Percentiles rank a stretch among this genome's conserved stretches.
Conservation (phyloP, 2,888 invertebrate species). For the Trissoscelio sp. region DNA sequence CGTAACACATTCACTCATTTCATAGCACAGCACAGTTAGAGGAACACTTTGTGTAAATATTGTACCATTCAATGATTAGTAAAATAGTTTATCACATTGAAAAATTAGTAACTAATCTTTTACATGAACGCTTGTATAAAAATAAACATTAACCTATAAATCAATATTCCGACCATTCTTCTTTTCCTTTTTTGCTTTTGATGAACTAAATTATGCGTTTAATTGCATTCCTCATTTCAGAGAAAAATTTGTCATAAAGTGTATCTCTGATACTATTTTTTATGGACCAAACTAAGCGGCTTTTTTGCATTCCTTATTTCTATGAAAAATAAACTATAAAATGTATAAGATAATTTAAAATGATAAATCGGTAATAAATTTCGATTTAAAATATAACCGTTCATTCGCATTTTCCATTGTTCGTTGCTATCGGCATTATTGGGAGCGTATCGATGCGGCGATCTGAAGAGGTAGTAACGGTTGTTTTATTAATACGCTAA, state of each 20-base stretch:
- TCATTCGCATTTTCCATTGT: neutral
- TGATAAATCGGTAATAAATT: neutral
- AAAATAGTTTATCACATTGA: neutral
- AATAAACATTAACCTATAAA: neutral
- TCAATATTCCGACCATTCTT: neutral
- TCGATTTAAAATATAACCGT: neutral
- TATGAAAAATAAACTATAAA: neutral
- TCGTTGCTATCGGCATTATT: neutral
- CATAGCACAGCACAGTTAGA: too few species aligned
- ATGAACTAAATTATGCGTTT: neutral
- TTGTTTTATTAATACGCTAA: slow-evolving; percentile 3
- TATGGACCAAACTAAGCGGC: too few species aligned
- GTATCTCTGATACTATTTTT: too few species aligned
- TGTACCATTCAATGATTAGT: too few species aligned
- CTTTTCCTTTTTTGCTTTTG: neutral
- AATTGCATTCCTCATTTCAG: neutral
- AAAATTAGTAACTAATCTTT: neutral
- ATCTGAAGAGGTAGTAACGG: slow-evolving; percentile 1
- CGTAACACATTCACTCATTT: too few species aligned
- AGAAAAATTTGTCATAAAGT: neutral
- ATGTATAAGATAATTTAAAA: neutral
- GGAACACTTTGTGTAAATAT: too few species aligned
- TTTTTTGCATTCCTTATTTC: neutral
- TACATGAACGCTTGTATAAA: neutral
- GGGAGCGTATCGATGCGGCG: neutral